Evolutionary conservation across 2,888 invertebrate species (phyloP).

Genomic region (Hyposoter didymator): DNA sequence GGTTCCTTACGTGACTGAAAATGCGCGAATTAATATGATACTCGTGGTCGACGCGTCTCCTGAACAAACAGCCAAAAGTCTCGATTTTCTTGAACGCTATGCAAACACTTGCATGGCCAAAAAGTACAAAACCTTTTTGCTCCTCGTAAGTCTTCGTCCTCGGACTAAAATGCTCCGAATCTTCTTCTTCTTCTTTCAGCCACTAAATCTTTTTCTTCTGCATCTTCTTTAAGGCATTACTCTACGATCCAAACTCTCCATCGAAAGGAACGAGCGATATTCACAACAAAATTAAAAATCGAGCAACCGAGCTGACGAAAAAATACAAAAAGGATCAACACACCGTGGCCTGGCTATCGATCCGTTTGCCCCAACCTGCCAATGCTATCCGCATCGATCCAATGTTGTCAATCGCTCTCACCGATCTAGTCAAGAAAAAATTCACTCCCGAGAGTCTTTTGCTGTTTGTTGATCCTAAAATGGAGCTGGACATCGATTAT

Average conservation of each 20-base stretch:
- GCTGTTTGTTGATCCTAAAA: slow-evolving; percentile 88
- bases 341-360: slow-evolving; percentile 89
- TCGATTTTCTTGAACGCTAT: slow-evolving; percentile 90
- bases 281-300: slow-evolving; percentile 87
- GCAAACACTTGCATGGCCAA: slow-evolving; percentile 90
- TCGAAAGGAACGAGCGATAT: slow-evolving; percentile 88
- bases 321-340: slow-evolving; percentile 89
- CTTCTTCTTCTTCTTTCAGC: not conserved
- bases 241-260: slow-evolving; percentile 87
- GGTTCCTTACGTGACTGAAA: slow-evolving; percentile 98
- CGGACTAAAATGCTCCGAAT: slow-evolving; percentile 22
- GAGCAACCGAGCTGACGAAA: slow-evolving; percentile 87
- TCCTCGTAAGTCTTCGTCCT: slow-evolving; percentile 86
- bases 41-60: slow-evolving; percentile 87
- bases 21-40: slow-evolving; percentile 91
- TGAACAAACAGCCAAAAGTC: slow-evolving; percentile 85
- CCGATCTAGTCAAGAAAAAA: slow-evolving; percentile 89
- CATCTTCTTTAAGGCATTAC: slow-evolving; percentile 85
- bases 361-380: slow-evolving; percentile 85
- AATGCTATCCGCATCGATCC: slow-evolving; percentile 76
- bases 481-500: slow-evolving; percentile 92
- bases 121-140: slow-evolving; percentile 91
- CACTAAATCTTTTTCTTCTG: slow-evolving; percentile 31
- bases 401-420: slow-evolving; percentile 85
- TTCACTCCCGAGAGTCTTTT: slow-evolving; percentile 90